These are phyloP conservation scores for Geococcyx californianus DNA, from an alignment of 2,113 vertebrate species.

Conservation along the genomic window DNA sequence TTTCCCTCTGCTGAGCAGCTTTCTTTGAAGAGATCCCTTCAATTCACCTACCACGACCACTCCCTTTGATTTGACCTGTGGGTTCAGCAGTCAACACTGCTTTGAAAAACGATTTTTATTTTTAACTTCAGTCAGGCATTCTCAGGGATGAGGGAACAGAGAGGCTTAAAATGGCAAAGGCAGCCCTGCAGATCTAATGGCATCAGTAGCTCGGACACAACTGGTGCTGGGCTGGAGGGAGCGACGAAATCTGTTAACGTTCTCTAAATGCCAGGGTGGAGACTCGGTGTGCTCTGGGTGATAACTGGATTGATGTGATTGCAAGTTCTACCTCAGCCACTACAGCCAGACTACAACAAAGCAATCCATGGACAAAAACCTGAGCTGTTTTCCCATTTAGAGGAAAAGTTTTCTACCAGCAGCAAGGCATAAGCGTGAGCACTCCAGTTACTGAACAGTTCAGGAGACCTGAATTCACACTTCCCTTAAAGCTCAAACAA, in stretches of 20 bases:
- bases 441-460: not conserved
- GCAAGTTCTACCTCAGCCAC: not conserved
- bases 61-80: not conserved
- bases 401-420: not conserved
- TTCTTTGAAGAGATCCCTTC: not conserved
- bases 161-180: not conserved
- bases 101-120: not conserved
- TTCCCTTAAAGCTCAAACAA: not conserved
- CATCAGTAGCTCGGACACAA: not conserved
- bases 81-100: not conserved
- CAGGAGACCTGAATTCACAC: not conserved
- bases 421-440: not conserved
- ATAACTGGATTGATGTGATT: not conserved
- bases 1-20: not conserved
- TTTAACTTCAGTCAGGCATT: not conserved
- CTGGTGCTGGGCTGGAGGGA: not conserved
- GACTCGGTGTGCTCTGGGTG: not conserved
- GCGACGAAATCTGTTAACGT: not conserved
- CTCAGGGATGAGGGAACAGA: not conserved
- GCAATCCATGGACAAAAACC: not conserved
- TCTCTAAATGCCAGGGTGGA: not conserved
- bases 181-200: not conserved
- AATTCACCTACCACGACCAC: accelerated
- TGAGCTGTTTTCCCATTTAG: not conserved
- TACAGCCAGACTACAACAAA: not conserved